phyloP scores from a whole-genome alignment of 2,888 invertebrate genomes.

The Drosophila anomalata region DNA sequence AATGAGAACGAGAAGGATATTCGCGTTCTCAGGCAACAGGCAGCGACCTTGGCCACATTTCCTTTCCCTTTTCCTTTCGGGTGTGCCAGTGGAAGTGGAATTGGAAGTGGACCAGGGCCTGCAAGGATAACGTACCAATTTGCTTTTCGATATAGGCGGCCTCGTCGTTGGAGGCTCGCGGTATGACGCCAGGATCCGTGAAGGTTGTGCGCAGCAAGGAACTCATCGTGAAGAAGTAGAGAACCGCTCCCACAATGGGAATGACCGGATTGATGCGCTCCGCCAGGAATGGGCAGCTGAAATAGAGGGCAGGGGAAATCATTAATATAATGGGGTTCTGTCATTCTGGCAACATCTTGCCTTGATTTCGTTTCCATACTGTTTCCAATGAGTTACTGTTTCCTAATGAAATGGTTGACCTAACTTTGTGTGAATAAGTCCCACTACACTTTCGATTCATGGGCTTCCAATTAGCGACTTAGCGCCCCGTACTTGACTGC shows the following conservation, averaged over 20 bases:
- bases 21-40: slow-evolving; percentile 66
- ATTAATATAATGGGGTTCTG: slow-evolving; percentile 21
- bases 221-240: slow-evolving; percentile 96
- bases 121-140: slow-evolving; percentile 87
- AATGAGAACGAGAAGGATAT: slow-evolving; percentile 18
- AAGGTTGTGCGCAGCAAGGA: slow-evolving; percentile 96
- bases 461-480: neutral
- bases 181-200: slow-evolving; percentile 97
- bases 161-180: slow-evolving; percentile 93
- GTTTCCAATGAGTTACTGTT: slow-evolving; percentile 7
- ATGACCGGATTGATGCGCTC: slow-evolving; percentile 94
- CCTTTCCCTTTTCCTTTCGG: slow-evolving; percentile 41
- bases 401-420: neutral
- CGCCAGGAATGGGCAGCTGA: slow-evolving; percentile 96
- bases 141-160: slow-evolving; percentile 95
- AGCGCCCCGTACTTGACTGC: neutral
- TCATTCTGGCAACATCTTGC: slow-evolving; percentile 29
- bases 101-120: neutral
- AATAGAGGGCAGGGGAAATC: slow-evolving; percentile 71
- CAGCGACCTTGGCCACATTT: slow-evolving; percentile 71
- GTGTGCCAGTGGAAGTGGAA: slow-evolving; percentile 33
- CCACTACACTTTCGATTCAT: neutral
- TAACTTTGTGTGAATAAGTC: neutral
- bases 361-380: slow-evolving; percentile 1
- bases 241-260: slow-evolving; percentile 94